A percentile compares a stretch with the other conserved stretches of the same genome.
Conservation (phyloP, 2,113 vertebrate species). For the Myodes glareolus region DNA sequence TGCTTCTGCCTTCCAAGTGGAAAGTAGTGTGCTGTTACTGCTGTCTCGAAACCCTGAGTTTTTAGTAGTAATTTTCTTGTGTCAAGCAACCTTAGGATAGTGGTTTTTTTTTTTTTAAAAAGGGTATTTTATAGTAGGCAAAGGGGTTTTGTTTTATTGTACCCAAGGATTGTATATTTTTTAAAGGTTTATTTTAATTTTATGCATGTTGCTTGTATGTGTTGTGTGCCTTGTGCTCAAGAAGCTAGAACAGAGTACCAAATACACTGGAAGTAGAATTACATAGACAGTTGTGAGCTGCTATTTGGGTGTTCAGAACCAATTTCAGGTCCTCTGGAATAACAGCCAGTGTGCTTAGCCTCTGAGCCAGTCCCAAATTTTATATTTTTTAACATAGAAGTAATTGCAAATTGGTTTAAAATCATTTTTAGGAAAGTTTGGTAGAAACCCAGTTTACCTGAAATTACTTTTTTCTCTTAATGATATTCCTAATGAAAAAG, state of each 20-base stretch:
- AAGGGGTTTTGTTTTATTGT: background rate
- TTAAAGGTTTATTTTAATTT: background rate
- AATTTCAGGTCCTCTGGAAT: background rate
- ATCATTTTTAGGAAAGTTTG: constrained; percentile 23
- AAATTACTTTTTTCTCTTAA: background rate
- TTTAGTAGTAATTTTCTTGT: constrained; percentile 23
- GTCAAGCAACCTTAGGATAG: background rate
- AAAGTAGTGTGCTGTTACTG: background rate
- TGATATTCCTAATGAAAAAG: background rate
- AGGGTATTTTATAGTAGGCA: background rate
- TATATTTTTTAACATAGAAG: background rate
- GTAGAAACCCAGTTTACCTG: background rate
- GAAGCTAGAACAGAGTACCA: background rate
- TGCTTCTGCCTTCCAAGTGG: background rate
- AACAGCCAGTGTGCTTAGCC: background rate
- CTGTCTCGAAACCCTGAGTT: background rate
- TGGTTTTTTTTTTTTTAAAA: too few relatives aligned
- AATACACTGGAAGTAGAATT: background rate
- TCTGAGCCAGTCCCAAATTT: background rate
- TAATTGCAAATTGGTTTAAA: background rate
- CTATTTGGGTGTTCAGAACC: background rate
- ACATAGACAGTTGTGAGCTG: background rate
- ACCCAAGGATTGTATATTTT: background rate
- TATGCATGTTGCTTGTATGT: background rate
- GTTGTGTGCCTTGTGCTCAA: background rate